A percentile compares a stretch with the other conserved stretches of the same genome.
phyloP scores from a whole-genome alignment of 2,113 vertebrate species.

The Nematolebias whitei region DNA sequence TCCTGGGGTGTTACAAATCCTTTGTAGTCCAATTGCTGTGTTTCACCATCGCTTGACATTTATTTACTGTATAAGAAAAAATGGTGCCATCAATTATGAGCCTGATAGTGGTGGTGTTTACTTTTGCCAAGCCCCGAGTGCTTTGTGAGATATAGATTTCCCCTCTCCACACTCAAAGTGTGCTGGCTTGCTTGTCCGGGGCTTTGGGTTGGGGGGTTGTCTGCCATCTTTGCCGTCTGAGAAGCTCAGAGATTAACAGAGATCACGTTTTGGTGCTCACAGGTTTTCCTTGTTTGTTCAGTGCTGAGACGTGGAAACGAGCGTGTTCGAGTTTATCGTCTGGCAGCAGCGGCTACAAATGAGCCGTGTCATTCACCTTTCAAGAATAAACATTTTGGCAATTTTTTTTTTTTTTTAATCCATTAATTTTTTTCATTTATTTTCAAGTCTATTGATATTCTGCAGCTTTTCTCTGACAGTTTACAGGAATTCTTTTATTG shows the following conservation, averaged over 20 bases:
- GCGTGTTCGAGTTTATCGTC: conserved; percentile 30
- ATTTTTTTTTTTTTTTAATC: too few species aligned
- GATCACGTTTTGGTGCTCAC: conserved; percentile 59
- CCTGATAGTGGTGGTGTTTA: conserved; percentile 72
- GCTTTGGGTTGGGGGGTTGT: conserved; percentile 61
- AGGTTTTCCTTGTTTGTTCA: conserved; percentile 66
- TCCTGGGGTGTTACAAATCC: conserved; percentile 79
- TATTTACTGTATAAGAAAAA: conserved; percentile 81
- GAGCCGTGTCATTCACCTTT: background rate
- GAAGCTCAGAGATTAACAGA: conserved; percentile 66
- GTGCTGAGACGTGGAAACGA: conserved; percentile 53
- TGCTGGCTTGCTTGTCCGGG: conserved; percentile 65
- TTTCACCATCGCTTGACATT: conserved; percentile 78
- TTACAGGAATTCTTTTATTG: too few species aligned
- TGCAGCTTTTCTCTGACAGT: background rate
- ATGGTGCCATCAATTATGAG: conserved; percentile 73
- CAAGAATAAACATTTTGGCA: background rate
- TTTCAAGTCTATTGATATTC: background rate
- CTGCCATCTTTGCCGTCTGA: conserved; percentile 52
- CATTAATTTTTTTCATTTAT: too few species aligned
- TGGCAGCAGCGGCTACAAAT: background rate
- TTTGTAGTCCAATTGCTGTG: conserved; percentile 73
- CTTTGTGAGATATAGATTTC: conserved; percentile 71
- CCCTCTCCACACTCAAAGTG: conserved; percentile 64
- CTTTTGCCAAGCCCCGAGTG: conserved; percentile 73